Conservation (phyloP, 1,140 invertebrate species). For the Mamestra configurata region DNA sequence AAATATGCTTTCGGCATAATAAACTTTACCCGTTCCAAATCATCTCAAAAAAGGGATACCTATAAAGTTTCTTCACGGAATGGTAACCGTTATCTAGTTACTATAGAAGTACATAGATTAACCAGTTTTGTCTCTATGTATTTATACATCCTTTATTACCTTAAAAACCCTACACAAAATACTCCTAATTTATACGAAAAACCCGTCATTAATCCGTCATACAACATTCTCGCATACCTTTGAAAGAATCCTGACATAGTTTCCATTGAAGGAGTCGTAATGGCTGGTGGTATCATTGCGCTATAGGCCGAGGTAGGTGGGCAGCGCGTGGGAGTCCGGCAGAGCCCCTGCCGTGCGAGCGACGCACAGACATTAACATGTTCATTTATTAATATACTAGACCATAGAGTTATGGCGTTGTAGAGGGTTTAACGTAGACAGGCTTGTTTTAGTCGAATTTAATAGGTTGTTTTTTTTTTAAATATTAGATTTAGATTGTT, state of each 20-base stretch:
- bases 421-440: background rate
- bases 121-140: too few species aligned
- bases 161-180: background rate
- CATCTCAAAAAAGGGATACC: too few species aligned
- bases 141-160: too few species aligned
- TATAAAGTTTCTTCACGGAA: too few species aligned
- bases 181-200: background rate
- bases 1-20: too few species aligned
- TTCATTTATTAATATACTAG: conserved; percentile 79
- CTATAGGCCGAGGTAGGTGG: conserved; percentile 54
- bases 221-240: conserved; percentile 3
- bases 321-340: conserved; percentile 68
- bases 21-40: too few species aligned
- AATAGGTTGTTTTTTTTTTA: too few species aligned
- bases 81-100: too few species aligned
- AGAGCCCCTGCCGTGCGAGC: conserved; percentile 63
- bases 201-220: background rate
- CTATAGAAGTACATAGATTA: too few species aligned
- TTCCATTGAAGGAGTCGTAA: conserved; percentile 23
- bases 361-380: conserved; percentile 71
- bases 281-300: conserved; percentile 27
- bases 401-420: conserved; percentile 55
- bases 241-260: conserved; percentile 16
- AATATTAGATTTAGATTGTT: too few species aligned
- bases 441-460: too few species aligned